Evolutionary conservation across 1,140 invertebrate species (phyloP).

Genomic region (Drosophila parvula): DNA sequence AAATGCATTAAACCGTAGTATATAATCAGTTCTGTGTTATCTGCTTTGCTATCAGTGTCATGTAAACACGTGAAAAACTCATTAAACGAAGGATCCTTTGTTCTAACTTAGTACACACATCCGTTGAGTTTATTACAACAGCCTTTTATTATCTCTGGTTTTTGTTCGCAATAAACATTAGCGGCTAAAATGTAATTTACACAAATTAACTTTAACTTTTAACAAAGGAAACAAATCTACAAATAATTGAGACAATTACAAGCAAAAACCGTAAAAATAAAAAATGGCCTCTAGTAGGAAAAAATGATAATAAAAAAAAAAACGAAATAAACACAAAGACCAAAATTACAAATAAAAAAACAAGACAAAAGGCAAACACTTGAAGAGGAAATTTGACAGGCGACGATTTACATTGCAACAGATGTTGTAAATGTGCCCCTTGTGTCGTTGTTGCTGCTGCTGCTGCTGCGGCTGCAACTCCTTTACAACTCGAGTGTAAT

Average conservation of each 20-base stretch:
- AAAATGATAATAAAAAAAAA: constrained; percentile 6
- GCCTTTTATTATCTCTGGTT: constrained; percentile 9
- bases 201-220: constrained; percentile 29
- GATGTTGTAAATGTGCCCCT: constrained; percentile 39
- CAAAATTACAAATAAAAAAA: constrained; percentile 3
- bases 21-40: constrained; percentile 12
- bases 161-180: constrained; percentile 4
- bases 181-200: constrained; percentile 22
- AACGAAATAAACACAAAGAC: constrained; percentile 3
- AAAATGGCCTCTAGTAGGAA: neutral
- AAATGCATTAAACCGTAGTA: neutral
- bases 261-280: constrained; percentile 6
- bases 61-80: constrained; percentile 1
- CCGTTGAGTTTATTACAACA: neutral
- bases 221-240: constrained; percentile 24
- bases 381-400: constrained; percentile 58
- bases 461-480: constrained; percentile 59
- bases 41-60: neutral
- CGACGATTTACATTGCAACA: constrained; percentile 74
- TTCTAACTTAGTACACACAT: neutral
- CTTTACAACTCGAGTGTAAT: constrained; percentile 44
- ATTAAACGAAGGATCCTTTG: neutral
- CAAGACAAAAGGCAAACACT: constrained; percentile 18
- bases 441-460: constrained; percentile 15
- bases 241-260: constrained; percentile 62